Evolutionary conservation across 2,888 invertebrate genomes (phyloP), one percentile per base, ranked within the genome.

Genomic region (Tiliacea citrago): DNA sequence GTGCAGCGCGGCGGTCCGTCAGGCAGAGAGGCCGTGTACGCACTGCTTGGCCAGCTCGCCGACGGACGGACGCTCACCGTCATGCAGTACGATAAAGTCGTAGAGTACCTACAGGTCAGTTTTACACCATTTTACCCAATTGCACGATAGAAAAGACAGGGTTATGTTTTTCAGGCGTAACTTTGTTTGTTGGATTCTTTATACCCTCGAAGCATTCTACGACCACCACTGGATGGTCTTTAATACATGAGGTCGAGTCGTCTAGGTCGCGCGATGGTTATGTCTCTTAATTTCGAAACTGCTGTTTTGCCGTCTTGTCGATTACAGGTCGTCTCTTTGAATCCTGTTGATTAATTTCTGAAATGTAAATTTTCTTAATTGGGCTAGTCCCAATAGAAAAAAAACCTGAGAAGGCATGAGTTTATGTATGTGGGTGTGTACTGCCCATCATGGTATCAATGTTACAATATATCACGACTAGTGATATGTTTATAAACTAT

Each of bases 1-100:
- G 97, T 97, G 49, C 93, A 96, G 80, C 94, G 97, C 72, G 95
- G 96, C 57, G 96, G 97, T 0, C 89, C 97, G 7, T 90, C 94
- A 0, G 97, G 97, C 1, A 97, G 98, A 0, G 97, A 97, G 85
- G 97, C 97, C 0, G 97, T 98, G 69, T 97, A 97, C 91, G 97
- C 97, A 70, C 93, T 98, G 57, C 93, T 99, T 4, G 98, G 98
- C 76, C 97, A 98, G 90, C 94, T 99, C 61, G 98, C 98, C 0
- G 98, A 98, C 90, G 98, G 98, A 88, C 97, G 98, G 68, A 97
- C 98, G 21, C 93, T 98, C 60, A 98, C 98, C 0, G 97, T 98
- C 0, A 90, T 97, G 29, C 98, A 98, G 91, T 98, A 98, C 85
- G 98, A 98, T 87, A 97, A 97, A 82, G 96, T 98, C 18, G 97